Percentiles rank a stretch among this genome's conserved stretches.
These are phyloP conservation scores for Cepphus grylle DNA, from an alignment of 2,113 vertebrate species.

Conservation along the genomic window DNA sequence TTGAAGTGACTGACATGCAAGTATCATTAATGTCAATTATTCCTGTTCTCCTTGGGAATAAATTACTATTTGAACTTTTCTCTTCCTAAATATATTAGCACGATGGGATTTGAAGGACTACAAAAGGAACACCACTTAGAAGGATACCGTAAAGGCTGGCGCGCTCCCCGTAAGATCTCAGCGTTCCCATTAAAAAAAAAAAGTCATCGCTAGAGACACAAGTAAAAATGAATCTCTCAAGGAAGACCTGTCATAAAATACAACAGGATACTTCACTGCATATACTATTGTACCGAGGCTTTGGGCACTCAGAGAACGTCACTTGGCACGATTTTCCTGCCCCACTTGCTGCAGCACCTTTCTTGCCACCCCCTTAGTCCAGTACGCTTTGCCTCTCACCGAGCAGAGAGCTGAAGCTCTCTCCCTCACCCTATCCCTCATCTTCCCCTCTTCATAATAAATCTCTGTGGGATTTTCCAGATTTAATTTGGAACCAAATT, in stretches of 20 bases:
- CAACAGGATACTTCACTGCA: background rate
- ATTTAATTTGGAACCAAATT: background rate
- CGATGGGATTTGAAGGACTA: background rate
- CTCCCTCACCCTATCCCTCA: background rate
- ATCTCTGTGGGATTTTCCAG: background rate
- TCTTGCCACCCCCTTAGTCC: background rate
- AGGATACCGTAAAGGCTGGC: background rate
- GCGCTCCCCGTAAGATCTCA: background rate
- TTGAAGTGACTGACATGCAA: slow-evolving; percentile 18
- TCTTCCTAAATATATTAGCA: background rate
- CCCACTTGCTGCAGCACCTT: background rate
- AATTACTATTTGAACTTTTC: background rate
- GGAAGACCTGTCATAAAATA: background rate
- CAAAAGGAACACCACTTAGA: background rate
- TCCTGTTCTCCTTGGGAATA: background rate
- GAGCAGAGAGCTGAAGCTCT: background rate
- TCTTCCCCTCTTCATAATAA: background rate
- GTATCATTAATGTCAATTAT: slow-evolving; percentile 20
- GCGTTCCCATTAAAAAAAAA: background rate
- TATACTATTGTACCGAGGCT: rapidly evolving
- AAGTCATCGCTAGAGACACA: background rate
- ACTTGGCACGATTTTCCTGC: background rate
- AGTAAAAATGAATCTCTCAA: background rate
- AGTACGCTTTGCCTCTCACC: background rate
- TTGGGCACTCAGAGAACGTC: background rate